Conservation (phyloP, 2,113 vertebrate genomes). For the Notothenia coriiceps region DNA sequence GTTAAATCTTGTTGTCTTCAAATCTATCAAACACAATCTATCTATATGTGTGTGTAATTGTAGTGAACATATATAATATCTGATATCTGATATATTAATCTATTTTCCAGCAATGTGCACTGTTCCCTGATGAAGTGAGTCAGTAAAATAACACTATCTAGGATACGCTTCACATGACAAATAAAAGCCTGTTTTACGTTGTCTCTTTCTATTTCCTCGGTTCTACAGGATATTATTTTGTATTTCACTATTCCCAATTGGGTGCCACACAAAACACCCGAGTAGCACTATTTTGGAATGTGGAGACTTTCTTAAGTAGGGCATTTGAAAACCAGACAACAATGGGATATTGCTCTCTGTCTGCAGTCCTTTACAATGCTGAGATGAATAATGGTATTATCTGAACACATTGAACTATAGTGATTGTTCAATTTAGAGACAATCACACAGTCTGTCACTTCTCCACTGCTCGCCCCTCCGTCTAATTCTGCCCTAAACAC, state of each 20-base stretch:
- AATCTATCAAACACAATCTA: not conserved
- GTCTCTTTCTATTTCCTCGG: slow-evolving; percentile 21
- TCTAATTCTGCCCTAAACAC: slow-evolving; percentile 61
- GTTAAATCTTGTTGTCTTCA: not conserved
- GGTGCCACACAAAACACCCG: slow-evolving; percentile 21
- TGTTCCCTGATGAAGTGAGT: slow-evolving; percentile 3
- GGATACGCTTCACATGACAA: not conserved
- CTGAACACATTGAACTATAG: slow-evolving; percentile 60
- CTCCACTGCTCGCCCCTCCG: slow-evolving; percentile 42
- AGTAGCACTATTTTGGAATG: slow-evolving; percentile 27
- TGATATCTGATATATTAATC: not conserved
- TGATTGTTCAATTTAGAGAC: slow-evolving; percentile 76
- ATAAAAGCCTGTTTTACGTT: slow-evolving; percentile 14
- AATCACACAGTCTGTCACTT: slow-evolving; percentile 72
- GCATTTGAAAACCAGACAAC: slow-evolving; percentile 65
- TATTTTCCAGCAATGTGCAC: not conserved
- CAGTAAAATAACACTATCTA: slow-evolving; percentile 6
- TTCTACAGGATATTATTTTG: slow-evolving; percentile 25
- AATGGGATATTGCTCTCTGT: slow-evolving; percentile 59
- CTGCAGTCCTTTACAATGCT: slow-evolving; percentile 44
- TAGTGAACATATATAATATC: not conserved
- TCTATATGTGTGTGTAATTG: not conserved
- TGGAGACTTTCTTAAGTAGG: slow-evolving; percentile 62
- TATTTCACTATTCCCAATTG: slow-evolving; percentile 37
- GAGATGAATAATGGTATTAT: slow-evolving; percentile 73